phyloP scores from a whole-genome alignment of 2,888 invertebrate genomes.

The Drosophila suboccidentalis region DNA sequence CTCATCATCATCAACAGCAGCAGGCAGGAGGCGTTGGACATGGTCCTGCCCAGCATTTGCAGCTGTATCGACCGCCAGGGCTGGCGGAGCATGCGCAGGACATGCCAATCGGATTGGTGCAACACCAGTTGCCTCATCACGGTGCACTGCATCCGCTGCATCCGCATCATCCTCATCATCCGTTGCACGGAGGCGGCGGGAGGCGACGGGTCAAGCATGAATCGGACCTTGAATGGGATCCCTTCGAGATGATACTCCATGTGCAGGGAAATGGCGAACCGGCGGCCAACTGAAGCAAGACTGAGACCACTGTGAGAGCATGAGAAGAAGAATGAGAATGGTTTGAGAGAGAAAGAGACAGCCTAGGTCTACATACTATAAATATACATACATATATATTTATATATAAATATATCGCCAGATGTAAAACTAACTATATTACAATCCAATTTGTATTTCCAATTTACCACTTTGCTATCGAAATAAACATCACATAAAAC shows the following conservation, averaged over 20 bases:
- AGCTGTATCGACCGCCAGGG: constrained; percentile 61
- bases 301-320: constrained; percentile 47
- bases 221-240: constrained; percentile 83
- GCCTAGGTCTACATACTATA: constrained; percentile 37
- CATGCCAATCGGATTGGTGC: constrained; percentile 74
- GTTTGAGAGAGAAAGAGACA: constrained; percentile 27
- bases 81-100: constrained; percentile 74
- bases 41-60: constrained; percentile 57
- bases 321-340: neutral
- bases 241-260: constrained; percentile 84
- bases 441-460: constrained; percentile 63
- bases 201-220: constrained; percentile 81
- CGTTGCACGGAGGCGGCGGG: constrained; percentile 15
- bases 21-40: constrained; percentile 31
- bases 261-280: constrained; percentile 81
- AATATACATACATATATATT: constrained; percentile 12
- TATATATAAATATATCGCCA: constrained; percentile 52
- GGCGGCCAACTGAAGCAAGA: constrained; percentile 76
- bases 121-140: constrained; percentile 66
- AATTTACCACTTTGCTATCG: constrained; percentile 54
- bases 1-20: constrained; percentile 20
- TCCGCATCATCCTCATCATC: constrained; percentile 33
- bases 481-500: constrained; percentile 61
- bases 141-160: constrained; percentile 57
- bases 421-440: constrained; percentile 64